These are phyloP conservation scores for Epinotia brunnichana DNA, from an alignment of 2,888 invertebrate species.

Conservation along the genomic window DNA sequence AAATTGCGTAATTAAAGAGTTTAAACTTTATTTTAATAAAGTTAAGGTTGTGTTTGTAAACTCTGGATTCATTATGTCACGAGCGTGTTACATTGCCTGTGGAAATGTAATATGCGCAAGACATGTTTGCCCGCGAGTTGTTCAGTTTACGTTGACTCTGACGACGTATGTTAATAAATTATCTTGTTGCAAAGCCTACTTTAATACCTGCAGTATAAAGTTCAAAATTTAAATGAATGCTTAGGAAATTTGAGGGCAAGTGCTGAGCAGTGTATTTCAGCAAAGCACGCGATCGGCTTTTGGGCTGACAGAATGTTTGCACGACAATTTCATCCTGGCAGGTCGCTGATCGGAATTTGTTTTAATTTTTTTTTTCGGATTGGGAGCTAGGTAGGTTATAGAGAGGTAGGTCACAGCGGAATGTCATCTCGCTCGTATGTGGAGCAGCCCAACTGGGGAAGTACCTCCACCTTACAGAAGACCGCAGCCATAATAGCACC, in stretches of 20 bases:
- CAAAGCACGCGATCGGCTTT: conserved; percentile 42
- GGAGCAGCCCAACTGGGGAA: too few species aligned
- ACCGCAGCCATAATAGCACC: too few species aligned
- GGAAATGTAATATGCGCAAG: conserved; percentile 13
- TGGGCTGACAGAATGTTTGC: conserved; percentile 34
- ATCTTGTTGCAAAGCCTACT: background rate
- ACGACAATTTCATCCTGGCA: conserved; percentile 32
- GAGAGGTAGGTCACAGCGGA: too few species aligned
- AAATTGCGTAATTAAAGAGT: too few species aligned
- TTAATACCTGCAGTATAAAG: background rate
- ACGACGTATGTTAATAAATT: background rate
- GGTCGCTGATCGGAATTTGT: conserved; percentile 15
- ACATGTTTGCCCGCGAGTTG: conserved; percentile 16
- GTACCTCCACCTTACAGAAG: too few species aligned
- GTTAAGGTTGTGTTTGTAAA: background rate
- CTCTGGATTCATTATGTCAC: background rate
- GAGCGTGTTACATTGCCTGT: background rate
- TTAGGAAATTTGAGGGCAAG: background rate
- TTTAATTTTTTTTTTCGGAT: conserved; percentile 9
- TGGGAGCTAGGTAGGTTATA: too few species aligned
- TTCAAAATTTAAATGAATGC: background rate
- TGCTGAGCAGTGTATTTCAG: background rate
- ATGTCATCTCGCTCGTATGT: too few species aligned
- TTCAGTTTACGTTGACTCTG: background rate
- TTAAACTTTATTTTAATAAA: background rate